Conservation (phyloP, 2,888 invertebrate genomes). For the Eucriotettix oculatus region DNA sequence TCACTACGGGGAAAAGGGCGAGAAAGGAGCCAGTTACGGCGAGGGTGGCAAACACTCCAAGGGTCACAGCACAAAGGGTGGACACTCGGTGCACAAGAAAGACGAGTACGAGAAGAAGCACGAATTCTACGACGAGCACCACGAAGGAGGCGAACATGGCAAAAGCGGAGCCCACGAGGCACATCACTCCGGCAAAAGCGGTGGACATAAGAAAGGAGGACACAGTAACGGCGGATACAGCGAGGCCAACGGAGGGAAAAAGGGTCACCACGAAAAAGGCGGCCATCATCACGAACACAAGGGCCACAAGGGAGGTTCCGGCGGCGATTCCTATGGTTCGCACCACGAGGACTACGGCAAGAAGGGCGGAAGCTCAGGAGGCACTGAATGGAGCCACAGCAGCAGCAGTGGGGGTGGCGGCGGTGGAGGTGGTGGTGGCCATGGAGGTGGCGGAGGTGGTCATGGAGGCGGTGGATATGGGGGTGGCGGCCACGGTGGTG, state of each 20-base stretch:
- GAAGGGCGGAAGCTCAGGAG: not conserved
- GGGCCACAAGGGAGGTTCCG: not conserved
- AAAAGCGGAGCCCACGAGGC: constrained; percentile 37
- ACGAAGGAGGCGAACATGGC: constrained; percentile 29
- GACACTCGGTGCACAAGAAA: constrained; percentile 34
- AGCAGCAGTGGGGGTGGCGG: not conserved
- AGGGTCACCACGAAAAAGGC: too few relatives aligned
- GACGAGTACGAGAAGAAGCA: too few relatives aligned
- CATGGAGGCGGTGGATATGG: not conserved
- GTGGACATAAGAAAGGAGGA: too few relatives aligned
- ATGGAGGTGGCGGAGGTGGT: not conserved
- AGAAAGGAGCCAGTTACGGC: too few relatives aligned
- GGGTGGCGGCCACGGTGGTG: not conserved
- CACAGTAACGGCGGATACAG: too few relatives aligned
- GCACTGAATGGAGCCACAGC: not conserved
- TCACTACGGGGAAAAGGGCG: too few relatives aligned
- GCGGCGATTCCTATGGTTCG: not conserved
- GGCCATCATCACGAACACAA: too few relatives aligned
- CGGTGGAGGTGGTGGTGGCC: not conserved
- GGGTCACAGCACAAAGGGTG: constrained; percentile 57
- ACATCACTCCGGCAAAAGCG: constrained; percentile 38
- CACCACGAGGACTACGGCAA: not conserved
- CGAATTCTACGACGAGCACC: too few relatives aligned
- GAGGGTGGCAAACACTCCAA: constrained; percentile 49
- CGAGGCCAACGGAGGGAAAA: too few relatives aligned